Evolutionary conservation across 2,888 invertebrate species (phyloP).

Genomic region (Chrysina gloriosa): DNA sequence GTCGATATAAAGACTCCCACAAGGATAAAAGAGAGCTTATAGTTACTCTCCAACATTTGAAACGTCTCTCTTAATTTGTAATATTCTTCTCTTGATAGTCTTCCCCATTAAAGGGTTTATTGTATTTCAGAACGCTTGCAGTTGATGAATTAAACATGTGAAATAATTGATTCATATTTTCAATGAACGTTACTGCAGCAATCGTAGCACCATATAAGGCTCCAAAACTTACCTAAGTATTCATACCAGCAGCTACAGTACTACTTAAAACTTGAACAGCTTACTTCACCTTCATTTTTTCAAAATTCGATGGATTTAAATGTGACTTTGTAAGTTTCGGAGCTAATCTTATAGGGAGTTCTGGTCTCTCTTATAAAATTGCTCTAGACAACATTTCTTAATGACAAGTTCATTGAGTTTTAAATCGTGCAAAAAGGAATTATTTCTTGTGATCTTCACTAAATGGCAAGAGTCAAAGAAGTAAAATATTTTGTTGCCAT

Average conservation of each 20-base stretch:
- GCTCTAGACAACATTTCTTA: neutral
- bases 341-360: neutral
- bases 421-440: neutral
- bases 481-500: neutral
- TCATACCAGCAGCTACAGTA: conserved; percentile 1
- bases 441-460: neutral
- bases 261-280: neutral
- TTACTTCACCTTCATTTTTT: conserved; percentile 1
- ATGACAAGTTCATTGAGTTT: neutral
- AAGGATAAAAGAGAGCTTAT: neutral
- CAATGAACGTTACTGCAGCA: neutral
- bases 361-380: conserved; percentile 5
- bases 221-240: neutral
- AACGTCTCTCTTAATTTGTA: neutral
- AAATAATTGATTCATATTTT: conserved; percentile 24
- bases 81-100: neutral
- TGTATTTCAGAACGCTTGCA: neutral
- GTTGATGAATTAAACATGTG: conserved; percentile 19
- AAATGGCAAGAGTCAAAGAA: neutral
- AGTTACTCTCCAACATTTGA: conserved; percentile 11
- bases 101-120: neutral
- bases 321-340: neutral
- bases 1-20: neutral
- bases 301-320: neutral
- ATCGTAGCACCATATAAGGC: neutral